Conservation (phyloP, 2,113 vertebrate species). For the Cebus imitator region DNA sequence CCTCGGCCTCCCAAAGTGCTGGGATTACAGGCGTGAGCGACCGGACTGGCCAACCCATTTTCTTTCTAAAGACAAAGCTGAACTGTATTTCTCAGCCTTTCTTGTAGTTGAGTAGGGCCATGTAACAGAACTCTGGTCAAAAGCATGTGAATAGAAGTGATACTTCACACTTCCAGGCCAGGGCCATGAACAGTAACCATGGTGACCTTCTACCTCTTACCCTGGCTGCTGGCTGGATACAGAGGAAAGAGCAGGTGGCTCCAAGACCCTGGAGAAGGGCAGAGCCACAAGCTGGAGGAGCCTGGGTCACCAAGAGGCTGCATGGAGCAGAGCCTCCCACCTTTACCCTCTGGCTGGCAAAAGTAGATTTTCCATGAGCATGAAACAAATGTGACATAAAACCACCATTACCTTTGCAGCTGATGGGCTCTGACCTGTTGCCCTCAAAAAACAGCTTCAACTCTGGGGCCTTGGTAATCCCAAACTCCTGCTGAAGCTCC, state of each 20-base stretch:
- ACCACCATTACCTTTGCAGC: slow-evolving; percentile 88
- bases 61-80: neutral
- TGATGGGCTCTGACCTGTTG: slow-evolving; percentile 86
- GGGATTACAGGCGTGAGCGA: too few relatives aligned
- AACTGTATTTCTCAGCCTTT: neutral
- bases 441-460: slow-evolving; percentile 91
- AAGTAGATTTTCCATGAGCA: neutral
- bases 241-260: neutral
- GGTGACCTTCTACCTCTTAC: neutral
- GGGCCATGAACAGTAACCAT: accelerated
- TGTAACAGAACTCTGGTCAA: neutral
- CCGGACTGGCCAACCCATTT: neutral
- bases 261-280: neutral
- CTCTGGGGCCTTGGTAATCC: slow-evolving; percentile 80
- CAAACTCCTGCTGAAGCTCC: slow-evolving; percentile 88
- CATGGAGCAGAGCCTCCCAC: neutral
- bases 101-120: neutral
- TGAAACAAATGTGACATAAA: neutral
- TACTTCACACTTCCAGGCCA: neutral
- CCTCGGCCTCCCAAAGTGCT: too few relatives aligned
- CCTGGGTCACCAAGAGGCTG: neutral
- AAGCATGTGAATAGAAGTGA: neutral
- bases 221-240: neutral
- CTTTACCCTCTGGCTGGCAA: neutral
- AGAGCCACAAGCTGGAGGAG: neutral